Evolutionary conservation across 2,113 vertebrate species (phyloP), one percentile per base, ranked within the genome.

Genomic region (Peromyscus californicus): DNA sequence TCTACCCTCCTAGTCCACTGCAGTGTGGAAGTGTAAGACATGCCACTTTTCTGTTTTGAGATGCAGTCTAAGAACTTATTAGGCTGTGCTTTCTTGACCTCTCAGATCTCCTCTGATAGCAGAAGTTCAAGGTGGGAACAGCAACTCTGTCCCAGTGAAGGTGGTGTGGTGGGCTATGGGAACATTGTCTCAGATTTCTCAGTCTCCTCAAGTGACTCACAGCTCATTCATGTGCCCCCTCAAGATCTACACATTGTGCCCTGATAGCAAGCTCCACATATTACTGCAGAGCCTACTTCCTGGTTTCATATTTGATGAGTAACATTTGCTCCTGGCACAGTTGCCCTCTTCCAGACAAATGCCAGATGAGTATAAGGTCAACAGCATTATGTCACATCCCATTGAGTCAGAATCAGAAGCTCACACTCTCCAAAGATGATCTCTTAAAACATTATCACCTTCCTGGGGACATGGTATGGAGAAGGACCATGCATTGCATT

Each of bases 371-470:
- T 80, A 24, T 70, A 84, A 87, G 61, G 61, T 61, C 17, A 33
- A 63, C 21, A 86, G 76, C 45, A 57, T 69, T 84, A 67, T 45
- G 67, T 76, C 91, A 97, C 94, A 85, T 72, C 70, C 79, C n/a
- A 90, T 3, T 89, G 88, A 96, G 79, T 94, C 95, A 93, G 90
- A 93, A 45, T 80, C 61, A 72, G 91, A 88, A 42, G 92, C 82
- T 90, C 63, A 74, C 19, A 31, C 22, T 92, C 48, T 91, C 94
- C 61, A 72, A 94, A 90, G 80, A 80, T 39, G 61, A 96, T 65
- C 76, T 93, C 74, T 76, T 90, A 13, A 90, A 88, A 57, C 22
- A 33, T 7, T 39, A 48, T 82, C 22, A 45, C 42, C 2, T 87
- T 93, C 78, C 75, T 45, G 39, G 51, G 69, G 51, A 74, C 26